A percentile compares a stretch with the other conserved stretches of the same genome.
Conservation (phyloP, 1,140 invertebrate genomes). For the Lethrus apterus region DNA sequence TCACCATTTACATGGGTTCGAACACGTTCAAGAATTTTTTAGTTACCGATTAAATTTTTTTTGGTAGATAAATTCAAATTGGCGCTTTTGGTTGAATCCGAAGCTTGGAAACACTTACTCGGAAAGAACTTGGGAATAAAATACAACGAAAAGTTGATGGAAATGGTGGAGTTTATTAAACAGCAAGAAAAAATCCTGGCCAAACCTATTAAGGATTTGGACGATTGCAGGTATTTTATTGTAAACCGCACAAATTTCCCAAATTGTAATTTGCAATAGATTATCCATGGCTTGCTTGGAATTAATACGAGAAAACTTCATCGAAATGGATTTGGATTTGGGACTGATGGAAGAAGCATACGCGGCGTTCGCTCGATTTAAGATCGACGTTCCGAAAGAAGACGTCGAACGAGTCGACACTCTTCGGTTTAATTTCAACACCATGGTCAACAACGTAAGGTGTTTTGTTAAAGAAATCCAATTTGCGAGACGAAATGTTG, state of each 20-base stretch:
- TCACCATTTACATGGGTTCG: constrained; percentile 58
- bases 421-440: constrained; percentile 67
- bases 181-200: constrained; percentile 57
- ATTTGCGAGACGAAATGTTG: neutral
- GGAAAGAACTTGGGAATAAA: constrained; percentile 52
- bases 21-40: neutral
- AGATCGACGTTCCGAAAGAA: constrained; percentile 65
- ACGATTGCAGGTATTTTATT: constrained; percentile 50
- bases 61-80: constrained; percentile 58
- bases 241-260: neutral
- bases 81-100: constrained; percentile 59
- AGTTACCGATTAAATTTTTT: neutral
- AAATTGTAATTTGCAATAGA: constrained; percentile 30
- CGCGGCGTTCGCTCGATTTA: constrained; percentile 59
- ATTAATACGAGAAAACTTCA: constrained; percentile 64
- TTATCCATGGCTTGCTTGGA: constrained; percentile 68
- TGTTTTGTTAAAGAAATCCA: constrained; percentile 9
- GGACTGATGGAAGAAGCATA: constrained; percentile 75
- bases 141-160: constrained; percentile 56
- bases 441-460: constrained; percentile 61
- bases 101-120: constrained; percentile 62
- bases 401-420: constrained; percentile 73
- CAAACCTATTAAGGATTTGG: constrained; percentile 61
- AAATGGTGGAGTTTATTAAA: constrained; percentile 61
- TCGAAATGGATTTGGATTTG: constrained; percentile 67